These are phyloP conservation scores for Calephelis nemesis DNA, from an alignment of 1,140 invertebrate species.

Conservation along the genomic window DNA sequence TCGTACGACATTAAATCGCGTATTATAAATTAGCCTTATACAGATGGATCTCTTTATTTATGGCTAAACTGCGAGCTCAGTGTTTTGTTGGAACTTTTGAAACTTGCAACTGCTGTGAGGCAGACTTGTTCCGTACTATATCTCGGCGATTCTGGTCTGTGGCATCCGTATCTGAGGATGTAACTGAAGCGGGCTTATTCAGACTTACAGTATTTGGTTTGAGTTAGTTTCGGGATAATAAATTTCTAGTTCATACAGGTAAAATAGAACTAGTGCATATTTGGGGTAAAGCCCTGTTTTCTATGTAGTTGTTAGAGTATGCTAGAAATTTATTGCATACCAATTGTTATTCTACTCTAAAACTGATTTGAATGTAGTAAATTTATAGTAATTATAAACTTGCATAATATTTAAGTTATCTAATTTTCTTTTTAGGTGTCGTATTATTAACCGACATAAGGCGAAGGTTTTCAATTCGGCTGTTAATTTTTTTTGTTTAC, in stretches of 20 bases:
- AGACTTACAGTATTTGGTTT: not conserved
- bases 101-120: constrained; percentile 34
- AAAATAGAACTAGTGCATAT: not conserved
- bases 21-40: constrained; percentile 22
- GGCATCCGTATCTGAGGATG: constrained; percentile 21
- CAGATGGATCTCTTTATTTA: constrained; percentile 40
- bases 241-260: constrained; percentile 8
- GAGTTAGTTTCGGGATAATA: not conserved
- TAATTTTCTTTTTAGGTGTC: too few relatives aligned
- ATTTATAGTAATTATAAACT: too few relatives aligned
- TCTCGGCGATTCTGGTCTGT: constrained; percentile 22
- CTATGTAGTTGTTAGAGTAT: too few relatives aligned
- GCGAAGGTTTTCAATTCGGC: too few relatives aligned
- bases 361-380: too few relatives aligned
- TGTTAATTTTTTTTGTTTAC: too few relatives aligned
- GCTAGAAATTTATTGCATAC: too few relatives aligned
- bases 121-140: constrained; percentile 35
- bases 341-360: too few relatives aligned
- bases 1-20: constrained; percentile 23
- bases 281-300: too few relatives aligned
- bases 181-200: constrained; percentile 9
- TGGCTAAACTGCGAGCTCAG: constrained; percentile 30
- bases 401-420: too few relatives aligned
- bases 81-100: constrained; percentile 38
- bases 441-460: too few relatives aligned